These are phyloP conservation scores for Pangasianodon hypophthalmus DNA, from an alignment of 2,113 vertebrate genomes.

Conservation along the genomic window DNA sequence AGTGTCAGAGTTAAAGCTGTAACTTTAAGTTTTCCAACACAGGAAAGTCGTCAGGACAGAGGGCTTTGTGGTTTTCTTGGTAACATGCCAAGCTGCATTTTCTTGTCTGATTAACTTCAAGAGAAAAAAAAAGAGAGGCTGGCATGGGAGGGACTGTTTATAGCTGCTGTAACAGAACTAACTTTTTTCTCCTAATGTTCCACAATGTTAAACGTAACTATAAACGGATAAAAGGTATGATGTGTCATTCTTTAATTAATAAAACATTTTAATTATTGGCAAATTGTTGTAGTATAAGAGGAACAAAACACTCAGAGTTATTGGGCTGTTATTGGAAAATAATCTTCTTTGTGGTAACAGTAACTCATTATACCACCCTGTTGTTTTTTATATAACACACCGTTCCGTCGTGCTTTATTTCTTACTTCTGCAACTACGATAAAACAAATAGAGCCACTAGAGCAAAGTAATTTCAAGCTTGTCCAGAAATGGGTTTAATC, in stretches of 20 bases:
- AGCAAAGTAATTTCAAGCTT: background rate
- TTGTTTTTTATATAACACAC: background rate
- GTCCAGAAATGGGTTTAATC: background rate
- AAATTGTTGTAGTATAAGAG: background rate
- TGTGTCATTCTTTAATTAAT: too few species aligned
- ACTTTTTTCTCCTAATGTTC: background rate
- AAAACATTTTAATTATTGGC: background rate
- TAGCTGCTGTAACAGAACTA: background rate
- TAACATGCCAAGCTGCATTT: slow-evolving; percentile 6
- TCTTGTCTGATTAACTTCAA: slow-evolving; percentile 32
- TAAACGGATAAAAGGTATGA: background rate
- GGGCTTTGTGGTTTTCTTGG: slow-evolving; percentile 24
- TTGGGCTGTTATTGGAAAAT: background rate
- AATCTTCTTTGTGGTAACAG: background rate
- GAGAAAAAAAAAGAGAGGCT: background rate
- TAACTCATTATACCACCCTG: background rate
- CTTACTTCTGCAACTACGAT: background rate
- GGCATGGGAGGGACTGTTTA: slow-evolving; percentile 20
- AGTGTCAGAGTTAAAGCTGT: background rate
- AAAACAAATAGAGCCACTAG: background rate
- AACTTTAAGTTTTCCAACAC: background rate
- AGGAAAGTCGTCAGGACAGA: background rate
- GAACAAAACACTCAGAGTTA: background rate
- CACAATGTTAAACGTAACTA: background rate
- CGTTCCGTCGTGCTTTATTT: background rate